Evolutionary conservation across 2,888 invertebrate species (phyloP), one percentile per base, ranked within the genome.

Genomic region (Sarcophaga rosellei): DNA sequence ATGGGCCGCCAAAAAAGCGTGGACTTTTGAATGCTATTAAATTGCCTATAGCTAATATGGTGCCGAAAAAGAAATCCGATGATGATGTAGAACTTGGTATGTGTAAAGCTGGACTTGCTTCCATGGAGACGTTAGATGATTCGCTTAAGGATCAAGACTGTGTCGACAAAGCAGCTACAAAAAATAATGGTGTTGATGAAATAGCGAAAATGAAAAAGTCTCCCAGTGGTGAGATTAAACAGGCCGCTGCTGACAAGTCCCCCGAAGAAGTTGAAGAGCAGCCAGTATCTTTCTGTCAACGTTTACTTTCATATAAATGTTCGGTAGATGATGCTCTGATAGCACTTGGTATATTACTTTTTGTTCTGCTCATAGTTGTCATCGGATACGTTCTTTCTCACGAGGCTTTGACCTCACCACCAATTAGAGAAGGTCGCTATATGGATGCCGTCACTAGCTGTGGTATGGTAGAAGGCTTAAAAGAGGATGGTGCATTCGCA

Each of bases 41-140:
- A 88, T 91, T 95, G 88, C 95, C 95, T n/a, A 93, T 95, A 87
- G 95, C 94, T 44, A 95, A 94, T 89, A 94, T 95, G 90, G 94
- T 95, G 89, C 95, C 95, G 90, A 94, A 94, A 89, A 93, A 94
- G 90, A 93, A 93, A 88, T 92, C 93, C 79, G 92, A 93, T 89
- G 94, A 93, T 65, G 95, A 95, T 91, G 91, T 94, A 47, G 94
- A 95, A 81, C 93, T 94, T 70, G 95, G 94, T 81, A 91, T 94
- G 77, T 94, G 94, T 84, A 95, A 95, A 88, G 96, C 96, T 8
- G 95, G 96, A 23, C 94, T 97, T 74, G 97, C 97, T 1, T 97
- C 97, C 8, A 96, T 96, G 95, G 97, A 97, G 92, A 97, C 97
- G 0, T 93, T 97, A 66, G 97, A 96, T 90, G 97, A 97, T 89